phyloP scores from a whole-genome alignment of 2,888 invertebrate genomes.

The Allolobophora icterica region DNA sequence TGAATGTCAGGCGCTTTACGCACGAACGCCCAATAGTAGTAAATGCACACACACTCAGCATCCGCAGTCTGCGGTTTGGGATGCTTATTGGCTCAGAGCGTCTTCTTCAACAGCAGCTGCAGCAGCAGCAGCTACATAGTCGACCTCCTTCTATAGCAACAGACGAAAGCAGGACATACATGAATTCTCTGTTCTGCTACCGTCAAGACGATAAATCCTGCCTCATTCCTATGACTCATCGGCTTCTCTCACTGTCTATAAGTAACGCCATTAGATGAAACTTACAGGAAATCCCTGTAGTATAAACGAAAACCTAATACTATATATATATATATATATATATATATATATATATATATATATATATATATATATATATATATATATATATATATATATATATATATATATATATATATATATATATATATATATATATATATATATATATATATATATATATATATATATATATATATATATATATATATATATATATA shows the following conservation, averaged over 20 bases:
- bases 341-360: too few relatives aligned
- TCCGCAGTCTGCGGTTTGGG: background rate
- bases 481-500: too few relatives aligned
- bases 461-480: too few relatives aligned
- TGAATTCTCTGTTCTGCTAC: background rate
- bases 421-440: too few relatives aligned
- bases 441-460: too few relatives aligned
- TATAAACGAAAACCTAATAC: background rate
- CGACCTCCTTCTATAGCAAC: constrained; percentile 9
- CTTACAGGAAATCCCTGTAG: background rate
- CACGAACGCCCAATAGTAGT: background rate
- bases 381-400: too few relatives aligned
- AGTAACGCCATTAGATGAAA: background rate
- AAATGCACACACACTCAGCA: background rate
- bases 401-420: too few relatives aligned
- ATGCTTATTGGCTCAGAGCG: background rate
- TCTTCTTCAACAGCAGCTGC: background rate
- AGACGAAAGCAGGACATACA: background rate
- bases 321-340: too few relatives aligned
- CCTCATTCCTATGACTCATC: background rate
- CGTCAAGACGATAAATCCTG: background rate
- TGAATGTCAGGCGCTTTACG: background rate
- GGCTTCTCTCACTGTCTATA: background rate
- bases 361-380: too few relatives aligned
- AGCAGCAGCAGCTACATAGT: background rate